Percentiles rank a stretch among this genome's conserved stretches.
Evolutionary conservation across 2,888 invertebrate species (phyloP).

Genomic region (Norana najaformis): DNA sequence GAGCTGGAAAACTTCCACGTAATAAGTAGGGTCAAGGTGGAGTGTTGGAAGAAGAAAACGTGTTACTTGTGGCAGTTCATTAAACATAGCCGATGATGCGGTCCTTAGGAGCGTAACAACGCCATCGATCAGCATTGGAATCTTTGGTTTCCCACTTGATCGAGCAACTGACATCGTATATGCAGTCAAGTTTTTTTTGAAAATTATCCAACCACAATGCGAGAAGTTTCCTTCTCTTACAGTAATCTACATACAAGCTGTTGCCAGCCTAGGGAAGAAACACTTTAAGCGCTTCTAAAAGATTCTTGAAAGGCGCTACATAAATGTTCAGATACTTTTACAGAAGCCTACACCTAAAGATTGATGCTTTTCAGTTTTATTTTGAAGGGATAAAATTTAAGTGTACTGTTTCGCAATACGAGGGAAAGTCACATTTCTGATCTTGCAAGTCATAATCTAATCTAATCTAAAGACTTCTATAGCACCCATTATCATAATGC

Average conservation of each 20-base stretch:
- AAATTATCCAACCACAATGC: neutral
- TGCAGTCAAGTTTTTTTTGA: neutral
- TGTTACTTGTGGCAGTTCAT: conserved; percentile 44
- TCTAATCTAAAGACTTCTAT: too few species aligned
- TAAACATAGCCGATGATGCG: conserved; percentile 39
- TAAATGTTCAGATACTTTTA: too few species aligned
- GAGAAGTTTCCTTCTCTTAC: neutral
- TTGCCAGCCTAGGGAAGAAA: neutral
- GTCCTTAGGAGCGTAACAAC: conserved; percentile 47
- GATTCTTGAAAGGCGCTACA: too few species aligned
- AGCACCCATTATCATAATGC: too few species aligned
- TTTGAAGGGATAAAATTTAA: too few species aligned
- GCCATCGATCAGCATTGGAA: conserved; percentile 52
- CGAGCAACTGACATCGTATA: neutral
- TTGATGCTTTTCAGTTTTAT: too few species aligned
- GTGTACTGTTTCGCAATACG: too few species aligned
- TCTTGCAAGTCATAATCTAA: too few species aligned
- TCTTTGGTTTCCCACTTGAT: conserved; percentile 45
- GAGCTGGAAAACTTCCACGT: conserved; percentile 46
- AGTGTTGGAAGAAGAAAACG: conserved; percentile 33
- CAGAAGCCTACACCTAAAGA: too few species aligned
- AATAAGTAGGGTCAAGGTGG: conserved; percentile 45
- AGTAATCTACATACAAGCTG: neutral
- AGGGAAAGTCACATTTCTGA: too few species aligned
- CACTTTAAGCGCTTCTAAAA: too few species aligned